phyloP scores from a whole-genome alignment of 2,888 invertebrate species.

The Diarsia rubi region DNA sequence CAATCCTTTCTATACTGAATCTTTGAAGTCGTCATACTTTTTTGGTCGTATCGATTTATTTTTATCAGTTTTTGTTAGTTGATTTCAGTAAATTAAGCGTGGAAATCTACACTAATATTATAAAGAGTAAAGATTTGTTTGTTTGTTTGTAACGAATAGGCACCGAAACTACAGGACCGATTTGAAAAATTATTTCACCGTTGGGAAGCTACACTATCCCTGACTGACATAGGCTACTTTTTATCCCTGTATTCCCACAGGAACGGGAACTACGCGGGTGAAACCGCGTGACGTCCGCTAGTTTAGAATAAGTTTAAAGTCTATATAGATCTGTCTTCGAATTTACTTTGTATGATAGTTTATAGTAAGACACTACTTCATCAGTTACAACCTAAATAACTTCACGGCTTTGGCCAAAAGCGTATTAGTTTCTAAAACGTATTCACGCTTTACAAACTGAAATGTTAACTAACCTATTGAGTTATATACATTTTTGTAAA shows the following conservation, averaged over 20 bases:
- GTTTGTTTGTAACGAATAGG: no score
- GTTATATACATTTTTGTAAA: conserved; percentile 52
- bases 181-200: no score
- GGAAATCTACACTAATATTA: no score
- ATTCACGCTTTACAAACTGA: conserved; percentile 50
- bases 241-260: no score
- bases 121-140: no score
- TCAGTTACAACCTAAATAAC: conserved; percentile 59
- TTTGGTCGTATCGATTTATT: not conserved
- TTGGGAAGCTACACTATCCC: no score
- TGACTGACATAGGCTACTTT: no score
- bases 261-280: no score
- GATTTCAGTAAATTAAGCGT: not conserved
- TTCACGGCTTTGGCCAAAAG: conserved; percentile 54
- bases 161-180: no score
- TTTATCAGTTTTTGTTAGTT: no score
- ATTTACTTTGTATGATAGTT: conserved; percentile 1
- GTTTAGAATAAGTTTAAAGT: not conserved
- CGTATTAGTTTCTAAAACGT: conserved; percentile 39
- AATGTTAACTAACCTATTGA: conserved; percentile 45
- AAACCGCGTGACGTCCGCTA: no score
- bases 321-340: not conserved
- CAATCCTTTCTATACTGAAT: not conserved
- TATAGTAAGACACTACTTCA: not conserved
- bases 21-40: not conserved